A percentile compares a stretch with the other conserved stretches of the same genome.
Conservation (phyloP, 2,113 vertebrate species). For the Ameiurus melas region DNA sequence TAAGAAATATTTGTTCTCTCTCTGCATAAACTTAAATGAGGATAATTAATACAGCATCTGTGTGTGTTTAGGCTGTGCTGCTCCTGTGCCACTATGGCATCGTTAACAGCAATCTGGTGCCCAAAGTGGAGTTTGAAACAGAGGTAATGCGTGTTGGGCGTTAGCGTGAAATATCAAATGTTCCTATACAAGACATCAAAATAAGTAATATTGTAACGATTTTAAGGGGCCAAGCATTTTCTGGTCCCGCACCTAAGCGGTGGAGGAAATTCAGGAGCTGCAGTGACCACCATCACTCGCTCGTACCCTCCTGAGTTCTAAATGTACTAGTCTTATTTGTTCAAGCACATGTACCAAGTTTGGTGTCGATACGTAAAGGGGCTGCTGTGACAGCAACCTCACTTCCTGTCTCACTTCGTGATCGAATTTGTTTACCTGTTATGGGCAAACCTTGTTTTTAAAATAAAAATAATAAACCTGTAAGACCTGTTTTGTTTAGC, state of each 20-base stretch:
- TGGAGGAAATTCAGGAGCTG: not conserved
- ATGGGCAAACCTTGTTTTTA: not conserved
- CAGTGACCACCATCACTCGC: no score
- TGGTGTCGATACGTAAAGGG: not conserved
- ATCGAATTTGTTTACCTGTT: not conserved
- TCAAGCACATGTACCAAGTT: no score
- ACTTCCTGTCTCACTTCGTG: not conserved
- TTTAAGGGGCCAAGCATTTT: not conserved
- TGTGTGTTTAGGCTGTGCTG: conserved; percentile 64
- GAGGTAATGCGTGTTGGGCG: conserved; percentile 73
- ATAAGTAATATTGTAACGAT: not conserved
- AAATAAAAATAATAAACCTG: no score
- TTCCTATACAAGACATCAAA: not conserved
- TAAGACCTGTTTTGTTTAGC: no score
- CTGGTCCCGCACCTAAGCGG: not conserved
- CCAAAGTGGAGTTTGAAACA: conserved; percentile 73
- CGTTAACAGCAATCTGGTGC: conserved; percentile 76
- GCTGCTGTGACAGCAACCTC: not conserved
- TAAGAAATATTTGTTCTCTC: no score
- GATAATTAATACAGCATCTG: not conserved
- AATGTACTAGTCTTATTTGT: no score
- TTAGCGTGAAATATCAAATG: not conserved
- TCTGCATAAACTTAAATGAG: not conserved
- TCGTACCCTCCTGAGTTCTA: not conserved
- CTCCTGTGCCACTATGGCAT: conserved; percentile 83